Percentiles rank a stretch among this genome's conserved stretches.
Evolutionary conservation across 2,888 invertebrate species (phyloP).

Genomic region (Cataglyphis livida): DNA sequence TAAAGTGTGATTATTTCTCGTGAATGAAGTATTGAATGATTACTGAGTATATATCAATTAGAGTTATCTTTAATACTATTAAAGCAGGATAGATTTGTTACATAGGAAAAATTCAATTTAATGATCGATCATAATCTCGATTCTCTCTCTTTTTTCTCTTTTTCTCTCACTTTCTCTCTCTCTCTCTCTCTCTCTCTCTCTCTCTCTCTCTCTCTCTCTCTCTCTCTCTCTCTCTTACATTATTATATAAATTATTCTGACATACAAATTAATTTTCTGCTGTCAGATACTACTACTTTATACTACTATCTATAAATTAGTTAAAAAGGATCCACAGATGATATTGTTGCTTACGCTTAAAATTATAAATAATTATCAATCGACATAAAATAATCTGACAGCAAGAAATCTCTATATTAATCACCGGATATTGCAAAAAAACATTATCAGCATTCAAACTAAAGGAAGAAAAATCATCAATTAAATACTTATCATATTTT

Average conservation of each 20-base stretch:
- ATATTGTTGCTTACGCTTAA: conserved; percentile 1
- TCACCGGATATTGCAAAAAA: conserved; percentile 13
- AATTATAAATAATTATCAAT: conserved; percentile 27
- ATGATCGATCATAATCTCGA: conserved; percentile 3
- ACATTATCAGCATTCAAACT: conserved; percentile 10
- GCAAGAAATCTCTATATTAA: not conserved
- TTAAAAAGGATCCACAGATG: conserved; percentile 3
- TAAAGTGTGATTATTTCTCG: not conserved
- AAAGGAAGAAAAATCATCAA: conserved; percentile 24
- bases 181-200: not conserved
- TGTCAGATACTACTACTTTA: not conserved
- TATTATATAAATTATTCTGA: conserved; percentile 24
- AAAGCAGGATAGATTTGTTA: conserved; percentile 19
- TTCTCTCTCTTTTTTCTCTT: not conserved
- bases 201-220: too few species aligned
- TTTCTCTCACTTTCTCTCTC: not conserved
- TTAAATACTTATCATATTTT: conserved; percentile 37
- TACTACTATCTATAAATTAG: conserved; percentile 10
- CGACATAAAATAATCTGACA: conserved; percentile 7
- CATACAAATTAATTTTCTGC: conserved; percentile 30
- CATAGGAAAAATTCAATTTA: conserved; percentile 23
- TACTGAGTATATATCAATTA: conserved; percentile 24
- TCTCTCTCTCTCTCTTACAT: not conserved
- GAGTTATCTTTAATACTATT: not conserved
- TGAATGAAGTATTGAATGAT: conserved; percentile 23